Conservation (phyloP, 2,113 vertebrate genomes). For the Hyperopisus bebe region DNA sequence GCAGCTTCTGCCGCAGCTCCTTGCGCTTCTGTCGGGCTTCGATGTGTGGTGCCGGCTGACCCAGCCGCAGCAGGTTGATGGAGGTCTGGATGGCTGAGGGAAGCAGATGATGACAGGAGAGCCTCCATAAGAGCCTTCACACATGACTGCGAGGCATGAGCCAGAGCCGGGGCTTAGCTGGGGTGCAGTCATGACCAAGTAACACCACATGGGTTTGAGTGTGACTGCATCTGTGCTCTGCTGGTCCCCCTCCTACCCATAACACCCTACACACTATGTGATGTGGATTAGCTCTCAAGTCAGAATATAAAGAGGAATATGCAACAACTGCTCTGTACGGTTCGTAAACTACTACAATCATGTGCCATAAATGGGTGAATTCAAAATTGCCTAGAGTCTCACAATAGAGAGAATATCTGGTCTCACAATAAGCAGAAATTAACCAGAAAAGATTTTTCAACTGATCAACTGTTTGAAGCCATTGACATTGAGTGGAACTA, state of each 20-base stretch:
- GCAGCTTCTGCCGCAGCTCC: constrained; percentile 72
- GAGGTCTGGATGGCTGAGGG: constrained; percentile 80
- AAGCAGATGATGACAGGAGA: background rate
- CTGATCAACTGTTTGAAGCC: background rate
- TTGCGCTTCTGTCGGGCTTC: constrained; percentile 78
- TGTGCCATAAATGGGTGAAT: background rate
- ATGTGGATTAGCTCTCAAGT: background rate
- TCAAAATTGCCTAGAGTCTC: no score
- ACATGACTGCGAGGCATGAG: background rate
- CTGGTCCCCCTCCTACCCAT: background rate
- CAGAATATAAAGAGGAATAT: background rate
- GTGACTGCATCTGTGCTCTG: background rate
- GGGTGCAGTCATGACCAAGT: background rate
- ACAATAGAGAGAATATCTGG: background rate
- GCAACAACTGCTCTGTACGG: background rate
- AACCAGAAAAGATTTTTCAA: background rate
- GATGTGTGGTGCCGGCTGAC: constrained; percentile 76
- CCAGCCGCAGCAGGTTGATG: constrained; percentile 66
- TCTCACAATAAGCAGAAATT: background rate
- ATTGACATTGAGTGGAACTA: background rate
- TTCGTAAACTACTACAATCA: background rate
- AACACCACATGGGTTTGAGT: background rate
- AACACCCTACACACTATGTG: background rate
- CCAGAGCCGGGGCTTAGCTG: background rate
- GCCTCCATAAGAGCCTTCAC: background rate